A percentile compares a stretch with the other conserved stretches of the same genome.
Conservation (phyloP, 37 sponge, comb jelly and placozoan species). For the Tethya wilhelma region DNA sequence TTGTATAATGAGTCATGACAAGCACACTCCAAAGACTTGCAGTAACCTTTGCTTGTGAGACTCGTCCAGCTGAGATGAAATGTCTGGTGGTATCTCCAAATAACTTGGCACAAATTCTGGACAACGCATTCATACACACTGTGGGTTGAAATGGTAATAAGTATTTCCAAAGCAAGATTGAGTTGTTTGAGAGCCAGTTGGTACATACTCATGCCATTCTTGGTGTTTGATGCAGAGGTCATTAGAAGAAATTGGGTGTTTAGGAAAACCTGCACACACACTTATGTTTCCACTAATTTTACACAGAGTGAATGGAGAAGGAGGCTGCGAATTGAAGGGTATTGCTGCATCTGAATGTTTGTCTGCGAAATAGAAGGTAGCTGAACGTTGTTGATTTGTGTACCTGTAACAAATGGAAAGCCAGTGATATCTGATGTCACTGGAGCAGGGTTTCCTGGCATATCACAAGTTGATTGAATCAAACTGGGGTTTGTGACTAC, state of each 20-base stretch:
- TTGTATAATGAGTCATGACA: too few species aligned
- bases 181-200: not conserved
- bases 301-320: conserved; percentile 28
- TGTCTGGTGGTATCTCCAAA: conserved; percentile 12
- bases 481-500: not conserved
- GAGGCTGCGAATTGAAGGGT: not conserved
- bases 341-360: not conserved
- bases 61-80: not conserved
- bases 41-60: conserved; percentile 13
- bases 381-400: not conserved
- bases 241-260: not conserved
- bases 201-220: not conserved
- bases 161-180: not conserved
- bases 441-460: not conserved
- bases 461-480: not conserved
- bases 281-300: not conserved
- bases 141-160: not conserved
- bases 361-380: not conserved
- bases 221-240: conserved; percentile 23
- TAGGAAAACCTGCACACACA: not conserved
- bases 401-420: too few species aligned
- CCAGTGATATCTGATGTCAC: too few species aligned
- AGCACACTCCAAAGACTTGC: conserved; percentile 5
- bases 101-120: not conserved
- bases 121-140: not conserved